Percentiles rank a stretch among this genome's conserved stretches.
Evolutionary conservation across 2,797 vertebrate species (phyloP).

Genomic region (Benthosema pterotum): DNA sequence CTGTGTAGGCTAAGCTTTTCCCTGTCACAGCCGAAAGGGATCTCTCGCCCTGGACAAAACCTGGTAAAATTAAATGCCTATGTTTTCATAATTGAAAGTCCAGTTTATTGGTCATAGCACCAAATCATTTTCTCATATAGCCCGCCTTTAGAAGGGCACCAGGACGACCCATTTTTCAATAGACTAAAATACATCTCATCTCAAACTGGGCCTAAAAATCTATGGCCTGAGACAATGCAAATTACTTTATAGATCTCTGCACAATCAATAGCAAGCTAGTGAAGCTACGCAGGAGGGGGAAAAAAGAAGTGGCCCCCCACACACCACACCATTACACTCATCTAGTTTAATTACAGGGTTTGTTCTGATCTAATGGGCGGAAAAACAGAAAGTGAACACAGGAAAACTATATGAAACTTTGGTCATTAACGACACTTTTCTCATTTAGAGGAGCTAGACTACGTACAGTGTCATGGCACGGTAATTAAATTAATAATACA

Average conservation of each 20-base stretch:
- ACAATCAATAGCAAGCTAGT: slow-evolving; percentile 9
- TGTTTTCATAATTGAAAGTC: too few relatives aligned
- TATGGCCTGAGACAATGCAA: slow-evolving; percentile 21
- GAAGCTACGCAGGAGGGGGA: too few relatives aligned
- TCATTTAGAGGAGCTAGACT: too few relatives aligned
- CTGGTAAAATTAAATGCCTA: too few relatives aligned
- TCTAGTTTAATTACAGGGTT: slow-evolving; percentile 23
- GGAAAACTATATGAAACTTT: too few relatives aligned
- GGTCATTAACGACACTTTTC: too few relatives aligned
- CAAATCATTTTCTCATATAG: not conserved
- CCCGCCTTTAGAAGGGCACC: not conserved
- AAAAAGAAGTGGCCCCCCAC: too few relatives aligned
- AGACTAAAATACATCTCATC: not conserved
- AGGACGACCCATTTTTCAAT: not conserved
- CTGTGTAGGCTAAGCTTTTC: too few relatives aligned
- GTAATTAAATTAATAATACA: too few relatives aligned
- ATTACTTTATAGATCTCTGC: slow-evolving; percentile 17
- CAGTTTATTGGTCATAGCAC: not conserved
- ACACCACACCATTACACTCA: slow-evolving; percentile 16
- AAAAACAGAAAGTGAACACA: not conserved
- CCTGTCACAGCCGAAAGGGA: too few relatives aligned
- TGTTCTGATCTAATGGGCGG: slow-evolving; percentile 2
- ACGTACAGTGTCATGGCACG: too few relatives aligned
- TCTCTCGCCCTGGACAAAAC: too few relatives aligned
- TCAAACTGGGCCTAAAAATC: slow-evolving; percentile 6